Percentiles rank a stretch among this genome's conserved stretches.
phyloP scores from a whole-genome alignment of 2,888 invertebrate genomes.

The Exephanes ischioxanthus region DNA sequence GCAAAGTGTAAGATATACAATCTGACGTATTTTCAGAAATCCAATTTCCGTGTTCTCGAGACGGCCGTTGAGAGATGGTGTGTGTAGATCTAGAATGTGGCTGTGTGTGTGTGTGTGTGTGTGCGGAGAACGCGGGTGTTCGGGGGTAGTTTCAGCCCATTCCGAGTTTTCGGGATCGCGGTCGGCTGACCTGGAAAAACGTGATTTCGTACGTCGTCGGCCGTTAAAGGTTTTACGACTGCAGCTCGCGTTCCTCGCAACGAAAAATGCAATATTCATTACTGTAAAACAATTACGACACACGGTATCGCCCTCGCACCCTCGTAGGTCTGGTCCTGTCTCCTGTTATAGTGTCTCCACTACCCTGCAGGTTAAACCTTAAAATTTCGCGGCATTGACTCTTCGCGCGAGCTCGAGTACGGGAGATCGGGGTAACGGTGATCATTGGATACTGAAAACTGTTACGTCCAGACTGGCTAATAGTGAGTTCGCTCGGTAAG shows the following conservation, averaged over 20 bases:
- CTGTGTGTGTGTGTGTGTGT: constrained; percentile 8
- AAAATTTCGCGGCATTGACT: constrained; percentile 44
- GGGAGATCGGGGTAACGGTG: background rate
- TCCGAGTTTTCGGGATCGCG: constrained; percentile 39
- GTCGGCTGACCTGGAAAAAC: constrained; percentile 56
- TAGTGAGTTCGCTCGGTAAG: no score
- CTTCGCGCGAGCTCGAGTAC: constrained; percentile 5
- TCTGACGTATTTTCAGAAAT: constrained; percentile 66
- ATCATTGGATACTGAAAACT: no score
- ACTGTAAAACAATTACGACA: constrained; percentile 76
- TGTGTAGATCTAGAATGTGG: background rate
- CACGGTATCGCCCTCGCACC: background rate
- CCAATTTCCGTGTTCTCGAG: constrained; percentile 61
- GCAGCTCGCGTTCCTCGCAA: constrained; percentile 40
- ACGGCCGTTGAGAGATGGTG: constrained; percentile 10
- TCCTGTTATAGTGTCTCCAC: background rate
- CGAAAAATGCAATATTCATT: constrained; percentile 75
- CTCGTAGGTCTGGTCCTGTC: background rate
- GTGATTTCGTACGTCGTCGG: constrained; percentile 65
- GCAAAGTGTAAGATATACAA: constrained; percentile 58
- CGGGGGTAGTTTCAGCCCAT: constrained; percentile 23
- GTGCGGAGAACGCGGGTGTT: background rate
- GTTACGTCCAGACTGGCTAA: no score
- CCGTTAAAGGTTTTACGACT: constrained; percentile 70
- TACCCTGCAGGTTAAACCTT: constrained; percentile 9